These are phyloP conservation scores for Tipula unca DNA, from an alignment of 2,888 invertebrate genomes.

Conservation along the genomic window DNA sequence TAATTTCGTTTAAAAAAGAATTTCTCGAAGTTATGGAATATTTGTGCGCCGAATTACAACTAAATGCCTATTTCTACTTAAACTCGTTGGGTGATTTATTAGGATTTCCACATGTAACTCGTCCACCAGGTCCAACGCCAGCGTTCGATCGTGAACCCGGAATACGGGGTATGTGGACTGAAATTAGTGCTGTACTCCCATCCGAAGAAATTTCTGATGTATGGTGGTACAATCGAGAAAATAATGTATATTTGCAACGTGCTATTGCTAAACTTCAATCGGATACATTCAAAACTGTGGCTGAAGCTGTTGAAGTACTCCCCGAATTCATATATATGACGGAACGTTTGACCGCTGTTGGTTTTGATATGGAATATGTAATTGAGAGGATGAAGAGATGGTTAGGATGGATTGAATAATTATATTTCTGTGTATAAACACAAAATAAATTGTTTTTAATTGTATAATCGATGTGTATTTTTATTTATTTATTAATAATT, in stretches of 20 bases:
- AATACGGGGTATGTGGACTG: conserved; percentile 19
- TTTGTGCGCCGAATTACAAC: conserved; percentile 22
- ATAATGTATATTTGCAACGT: conserved; percentile 21
- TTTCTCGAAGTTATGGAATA: conserved; percentile 10
- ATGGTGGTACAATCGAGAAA: conserved; percentile 20
- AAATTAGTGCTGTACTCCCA: conserved; percentile 23
- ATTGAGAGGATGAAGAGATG: conserved; percentile 22
- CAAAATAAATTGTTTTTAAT: neutral
- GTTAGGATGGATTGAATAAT: conserved; percentile 21
- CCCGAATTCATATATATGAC: conserved; percentile 21
- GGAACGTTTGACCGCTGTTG: conserved; percentile 20
- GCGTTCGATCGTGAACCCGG: conserved; percentile 19
- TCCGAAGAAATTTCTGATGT: conserved; percentile 19
- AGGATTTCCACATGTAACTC: conserved; percentile 21
- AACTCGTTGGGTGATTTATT: conserved; percentile 23
- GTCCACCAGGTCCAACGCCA: neutral
- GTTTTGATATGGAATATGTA: conserved; percentile 22
- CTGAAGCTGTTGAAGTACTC: conserved; percentile 19
- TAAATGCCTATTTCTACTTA: conserved; percentile 24
- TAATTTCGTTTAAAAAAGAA: neutral
- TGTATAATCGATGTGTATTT: neutral
- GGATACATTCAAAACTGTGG: conserved; percentile 21
- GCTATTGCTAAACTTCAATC: conserved; percentile 23
- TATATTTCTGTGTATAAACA: neutral
- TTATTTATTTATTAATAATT: neutral